phyloP scores from a whole-genome alignment of 2,888 invertebrate species.

The Rhagonycha fulva region DNA sequence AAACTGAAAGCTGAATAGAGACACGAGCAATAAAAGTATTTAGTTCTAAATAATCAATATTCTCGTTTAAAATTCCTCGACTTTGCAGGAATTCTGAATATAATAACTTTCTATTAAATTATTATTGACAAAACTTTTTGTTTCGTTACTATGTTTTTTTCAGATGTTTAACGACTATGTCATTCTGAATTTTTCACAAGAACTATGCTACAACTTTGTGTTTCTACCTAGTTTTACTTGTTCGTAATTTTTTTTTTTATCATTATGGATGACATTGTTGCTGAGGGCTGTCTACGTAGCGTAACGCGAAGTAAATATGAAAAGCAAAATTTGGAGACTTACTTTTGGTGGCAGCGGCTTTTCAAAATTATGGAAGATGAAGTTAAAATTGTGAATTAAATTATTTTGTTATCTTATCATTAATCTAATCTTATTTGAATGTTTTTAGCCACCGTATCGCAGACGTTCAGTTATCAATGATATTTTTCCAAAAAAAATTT shows the following conservation, averaged over 20 bases:
- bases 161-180: constrained; percentile 1
- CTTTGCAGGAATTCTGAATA: constrained; percentile 16
- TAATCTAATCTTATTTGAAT: neutral
- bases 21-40: neutral
- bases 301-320: constrained; percentile 38
- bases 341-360: constrained; percentile 46
- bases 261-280: neutral
- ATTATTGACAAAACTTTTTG: constrained; percentile 29
- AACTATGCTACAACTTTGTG: neutral
- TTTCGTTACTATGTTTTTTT: constrained; percentile 25
- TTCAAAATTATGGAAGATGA: constrained; percentile 46
- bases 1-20: neutral
- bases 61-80: neutral
- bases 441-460: constrained; percentile 8
- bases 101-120: constrained; percentile 25
- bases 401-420: neutral
- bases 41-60: neutral
- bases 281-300: constrained; percentile 28
- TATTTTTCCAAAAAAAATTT: constrained; percentile 16
- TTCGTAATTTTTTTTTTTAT: neutral
- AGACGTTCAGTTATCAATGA: constrained; percentile 7
- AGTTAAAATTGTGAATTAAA: constrained; percentile 38
- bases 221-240: neutral
- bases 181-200: neutral
- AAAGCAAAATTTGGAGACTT: constrained; percentile 35